phyloP scores from a whole-genome alignment of 2,888 invertebrate genomes.

The Phyllotreta striolata region DNA sequence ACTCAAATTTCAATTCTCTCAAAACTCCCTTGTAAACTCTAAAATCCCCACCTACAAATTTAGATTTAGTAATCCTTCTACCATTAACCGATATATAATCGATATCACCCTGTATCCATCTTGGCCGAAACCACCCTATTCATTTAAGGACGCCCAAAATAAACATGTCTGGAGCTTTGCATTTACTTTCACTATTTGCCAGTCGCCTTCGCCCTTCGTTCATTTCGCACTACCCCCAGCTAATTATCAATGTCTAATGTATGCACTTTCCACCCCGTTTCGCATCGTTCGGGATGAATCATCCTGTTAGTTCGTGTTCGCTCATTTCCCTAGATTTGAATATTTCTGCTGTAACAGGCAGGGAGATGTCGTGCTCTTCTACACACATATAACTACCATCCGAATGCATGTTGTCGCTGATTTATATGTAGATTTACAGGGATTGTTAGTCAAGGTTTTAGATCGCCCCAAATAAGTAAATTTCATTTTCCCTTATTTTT shows the following conservation, averaged over 20 bases:
- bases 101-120: slow-evolving; percentile 23
- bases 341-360: slow-evolving; percentile 14
- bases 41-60: neutral
- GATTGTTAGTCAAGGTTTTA: no score
- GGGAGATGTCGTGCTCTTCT: neutral
- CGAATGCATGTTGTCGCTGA: no score
- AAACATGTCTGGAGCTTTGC: slow-evolving; percentile 48
- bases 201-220: slow-evolving; percentile 34
- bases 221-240: slow-evolving; percentile 39
- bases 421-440: no score
- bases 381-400: no score
- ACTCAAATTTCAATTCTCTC: no score
- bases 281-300: slow-evolving; percentile 34
- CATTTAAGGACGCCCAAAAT: slow-evolving; percentile 43
- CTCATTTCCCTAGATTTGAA: slow-evolving; percentile 38
- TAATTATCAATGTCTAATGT: slow-evolving; percentile 41
- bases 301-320: slow-evolving; percentile 28
- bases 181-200: slow-evolving; percentile 42
- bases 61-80: neutral
- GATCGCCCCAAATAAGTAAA: no score
- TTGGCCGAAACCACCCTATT: slow-evolving; percentile 41
- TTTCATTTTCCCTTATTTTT: no score
- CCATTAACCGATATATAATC: neutral
- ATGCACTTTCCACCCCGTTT: slow-evolving; percentile 37
- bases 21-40: no score